Evolutionary conservation across 2,797 vertebrate species (phyloP).

Genomic region (Gorsachius magnificus): DNA sequence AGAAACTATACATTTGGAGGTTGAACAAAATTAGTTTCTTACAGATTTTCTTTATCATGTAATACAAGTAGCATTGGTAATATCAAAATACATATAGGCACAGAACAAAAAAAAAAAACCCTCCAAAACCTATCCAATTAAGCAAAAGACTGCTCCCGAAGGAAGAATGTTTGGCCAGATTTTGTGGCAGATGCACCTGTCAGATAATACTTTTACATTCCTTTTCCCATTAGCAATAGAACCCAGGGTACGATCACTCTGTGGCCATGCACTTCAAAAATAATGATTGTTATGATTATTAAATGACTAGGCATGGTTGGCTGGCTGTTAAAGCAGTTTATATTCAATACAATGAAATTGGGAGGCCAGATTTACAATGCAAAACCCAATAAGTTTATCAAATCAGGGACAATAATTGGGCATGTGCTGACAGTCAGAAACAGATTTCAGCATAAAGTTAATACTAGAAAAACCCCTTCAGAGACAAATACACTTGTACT

Average conservation of each 20-base stretch:
- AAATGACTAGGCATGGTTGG: neutral
- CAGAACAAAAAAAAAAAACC: neutral
- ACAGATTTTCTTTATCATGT: neutral
- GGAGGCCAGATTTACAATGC: slow-evolving; percentile 9
- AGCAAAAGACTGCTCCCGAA: neutral
- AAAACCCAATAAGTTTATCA: neutral
- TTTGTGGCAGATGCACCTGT: slow-evolving; percentile 28
- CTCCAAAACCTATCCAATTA: neutral
- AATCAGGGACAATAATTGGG: neutral
- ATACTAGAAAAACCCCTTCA: slow-evolving; percentile 3
- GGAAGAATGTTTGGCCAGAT: slow-evolving; percentile 5
- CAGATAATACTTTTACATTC: neutral
- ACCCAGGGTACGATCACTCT: neutral
- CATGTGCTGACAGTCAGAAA: neutral
- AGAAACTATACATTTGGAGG: neutral
- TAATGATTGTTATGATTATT: neutral
- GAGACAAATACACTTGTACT: neutral
- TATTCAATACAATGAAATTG: slow-evolving; percentile 10
- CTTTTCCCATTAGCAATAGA: neutral
- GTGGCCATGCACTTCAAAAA: neutral
- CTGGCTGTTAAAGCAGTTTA: slow-evolving; percentile 25
- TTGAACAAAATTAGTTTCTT: neutral
- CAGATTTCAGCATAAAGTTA: slow-evolving; percentile 12
- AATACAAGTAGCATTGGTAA: neutral
- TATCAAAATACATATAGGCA: neutral